Conservation (phyloP, 1,140 invertebrate species). For the Drosophila lowei region DNA sequence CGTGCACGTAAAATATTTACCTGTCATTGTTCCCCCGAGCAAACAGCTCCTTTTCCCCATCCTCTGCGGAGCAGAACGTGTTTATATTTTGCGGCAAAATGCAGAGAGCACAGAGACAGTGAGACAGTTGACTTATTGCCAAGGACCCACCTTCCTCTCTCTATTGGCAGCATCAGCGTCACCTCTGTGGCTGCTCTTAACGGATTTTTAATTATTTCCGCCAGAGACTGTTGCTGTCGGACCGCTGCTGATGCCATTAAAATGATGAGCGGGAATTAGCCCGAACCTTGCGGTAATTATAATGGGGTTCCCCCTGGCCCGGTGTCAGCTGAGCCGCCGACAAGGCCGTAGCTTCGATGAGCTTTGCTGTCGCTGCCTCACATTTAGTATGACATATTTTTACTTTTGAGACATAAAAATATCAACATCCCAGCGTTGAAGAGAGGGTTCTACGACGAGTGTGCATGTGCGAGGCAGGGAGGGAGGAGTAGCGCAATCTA, state of each 20-base stretch:
- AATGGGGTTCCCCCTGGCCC: conserved; percentile 22
- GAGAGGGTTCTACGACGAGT: not conserved
- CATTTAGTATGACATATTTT: conserved; percentile 66
- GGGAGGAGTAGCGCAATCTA: conserved; percentile 10
- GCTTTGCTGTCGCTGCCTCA: conserved; percentile 36
- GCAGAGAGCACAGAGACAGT: not conserved
- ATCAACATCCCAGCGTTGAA: conserved; percentile 31
- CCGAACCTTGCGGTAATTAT: conserved; percentile 26
- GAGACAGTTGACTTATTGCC: conserved; percentile 42
- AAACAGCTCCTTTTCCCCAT: conserved; percentile 9
- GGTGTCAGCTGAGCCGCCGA: conserved; percentile 12
- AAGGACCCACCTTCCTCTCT: not conserved
- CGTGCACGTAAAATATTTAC: conserved; percentile 78
- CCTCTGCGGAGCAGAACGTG: conserved; percentile 46
- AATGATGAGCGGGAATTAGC: conserved; percentile 52
- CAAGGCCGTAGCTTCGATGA: conserved; percentile 6
- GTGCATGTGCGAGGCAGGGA: too few species aligned
- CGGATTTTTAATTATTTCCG: conserved; percentile 56
- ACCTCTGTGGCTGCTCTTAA: conserved; percentile 8
- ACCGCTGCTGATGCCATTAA: conserved; percentile 29
- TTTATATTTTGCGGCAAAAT: conserved; percentile 54
- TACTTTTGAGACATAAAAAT: conserved; percentile 63
- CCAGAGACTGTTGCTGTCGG: conserved; percentile 10
- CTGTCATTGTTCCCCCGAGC: conserved; percentile 49
- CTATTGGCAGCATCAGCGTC: not conserved